Percentiles rank a stretch among this genome's conserved stretches.
These are phyloP conservation scores for Rhynchomys soricoides DNA, from an alignment of 2,113 vertebrate genomes.

Conservation along the genomic window DNA sequence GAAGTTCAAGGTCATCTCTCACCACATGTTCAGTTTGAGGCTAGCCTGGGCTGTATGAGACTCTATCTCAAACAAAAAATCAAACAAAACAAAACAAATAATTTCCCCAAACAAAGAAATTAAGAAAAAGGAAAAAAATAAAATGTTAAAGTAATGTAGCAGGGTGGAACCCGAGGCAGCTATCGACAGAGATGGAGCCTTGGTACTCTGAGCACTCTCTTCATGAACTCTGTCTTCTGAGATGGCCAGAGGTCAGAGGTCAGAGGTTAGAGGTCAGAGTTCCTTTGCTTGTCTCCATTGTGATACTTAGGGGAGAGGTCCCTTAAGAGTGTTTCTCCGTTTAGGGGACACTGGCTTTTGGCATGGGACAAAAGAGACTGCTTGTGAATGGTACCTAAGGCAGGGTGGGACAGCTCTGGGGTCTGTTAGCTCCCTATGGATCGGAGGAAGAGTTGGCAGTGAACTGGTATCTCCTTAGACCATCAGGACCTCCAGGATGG, in stretches of 20 bases:
- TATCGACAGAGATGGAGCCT: background rate
- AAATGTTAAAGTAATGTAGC: background rate
- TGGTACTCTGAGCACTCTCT: background rate
- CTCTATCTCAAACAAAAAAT: background rate
- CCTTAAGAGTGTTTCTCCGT: background rate
- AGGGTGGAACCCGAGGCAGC: background rate
- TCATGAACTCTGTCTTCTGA: background rate
- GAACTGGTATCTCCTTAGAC: background rate
- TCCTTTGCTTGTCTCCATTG: background rate
- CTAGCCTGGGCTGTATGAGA: background rate
- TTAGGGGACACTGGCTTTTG: background rate
- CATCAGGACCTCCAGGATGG: background rate
- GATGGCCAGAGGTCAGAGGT: background rate
- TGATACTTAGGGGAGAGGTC: background rate
- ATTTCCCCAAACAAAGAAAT: background rate
- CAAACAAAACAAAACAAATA: background rate
- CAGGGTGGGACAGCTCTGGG: background rate
- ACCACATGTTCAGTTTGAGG: background rate
- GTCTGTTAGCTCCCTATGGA: background rate
- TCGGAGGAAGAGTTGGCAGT: background rate
- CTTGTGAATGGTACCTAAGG: background rate
- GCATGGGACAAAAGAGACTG: background rate
- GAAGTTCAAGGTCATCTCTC: background rate
- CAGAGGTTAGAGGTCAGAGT: background rate
- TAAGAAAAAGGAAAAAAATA: background rate